Evolutionary conservation across 2,888 invertebrate genomes (phyloP).

Genomic region (Gibbula magus): DNA sequence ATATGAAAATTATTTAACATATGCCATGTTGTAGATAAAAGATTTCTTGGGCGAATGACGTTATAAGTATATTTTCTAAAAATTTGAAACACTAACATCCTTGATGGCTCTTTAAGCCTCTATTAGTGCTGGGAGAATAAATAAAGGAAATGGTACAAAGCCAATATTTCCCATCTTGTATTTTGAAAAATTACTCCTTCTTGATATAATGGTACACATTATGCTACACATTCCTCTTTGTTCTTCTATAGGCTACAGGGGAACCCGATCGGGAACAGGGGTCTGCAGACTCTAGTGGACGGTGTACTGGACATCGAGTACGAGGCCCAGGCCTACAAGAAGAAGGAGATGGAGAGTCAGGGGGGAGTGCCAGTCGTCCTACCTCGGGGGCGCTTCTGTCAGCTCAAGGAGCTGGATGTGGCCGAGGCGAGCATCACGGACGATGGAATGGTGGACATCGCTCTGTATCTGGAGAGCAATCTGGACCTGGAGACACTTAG

Average conservation of each 20-base stretch:
- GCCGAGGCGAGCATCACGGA: conserved; percentile 59
- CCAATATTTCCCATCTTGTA: too few relatives aligned
- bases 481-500: conserved; percentile 54
- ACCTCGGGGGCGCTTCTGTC: conserved; percentile 26
- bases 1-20: too few relatives aligned
- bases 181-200: too few relatives aligned
- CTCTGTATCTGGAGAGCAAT: conserved; percentile 55
- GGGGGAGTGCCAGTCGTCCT: background rate
- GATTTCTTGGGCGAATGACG: too few relatives aligned
- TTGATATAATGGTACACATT: too few relatives aligned
- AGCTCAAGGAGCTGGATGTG: conserved; percentile 62
- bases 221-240: too few relatives aligned
- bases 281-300: conserved; percentile 52
- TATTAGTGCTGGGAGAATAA: too few relatives aligned
- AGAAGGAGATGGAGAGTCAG: background rate
- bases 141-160: too few relatives aligned
- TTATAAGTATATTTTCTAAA: too few relatives aligned
- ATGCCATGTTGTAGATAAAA: too few relatives aligned
- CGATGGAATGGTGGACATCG: conserved; percentile 53
- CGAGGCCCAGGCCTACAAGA: conserved; percentile 23
- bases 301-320: conserved; percentile 43
- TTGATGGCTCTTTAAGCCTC: too few relatives aligned
- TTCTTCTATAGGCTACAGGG: conserved; percentile 58
- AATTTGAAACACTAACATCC: too few relatives aligned
- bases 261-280: conserved; percentile 63